phyloP scores from a whole-genome alignment of 92 coral and sea anemone genomes.

The Bergia puertoricense region DNA sequence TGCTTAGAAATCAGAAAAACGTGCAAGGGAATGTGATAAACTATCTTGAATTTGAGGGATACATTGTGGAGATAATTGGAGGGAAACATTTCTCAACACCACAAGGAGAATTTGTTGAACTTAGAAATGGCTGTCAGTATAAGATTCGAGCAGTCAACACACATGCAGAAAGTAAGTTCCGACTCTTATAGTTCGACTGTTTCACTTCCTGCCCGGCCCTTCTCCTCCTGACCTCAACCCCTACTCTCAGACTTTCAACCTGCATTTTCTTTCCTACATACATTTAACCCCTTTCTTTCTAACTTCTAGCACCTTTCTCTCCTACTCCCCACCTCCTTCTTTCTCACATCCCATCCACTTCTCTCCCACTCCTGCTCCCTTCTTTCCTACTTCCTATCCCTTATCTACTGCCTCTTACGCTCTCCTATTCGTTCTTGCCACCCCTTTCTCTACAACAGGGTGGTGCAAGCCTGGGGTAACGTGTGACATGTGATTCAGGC shows the following conservation, averaged over 20 bases:
- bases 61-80: slow-evolving; percentile 49
- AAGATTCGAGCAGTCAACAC: slow-evolving; percentile 47
- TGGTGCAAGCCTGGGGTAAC: too few species aligned
- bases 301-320: too few species aligned
- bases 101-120: slow-evolving; percentile 55
- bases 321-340: background rate
- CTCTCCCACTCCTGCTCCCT: too few species aligned
- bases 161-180: slow-evolving; percentile 36
- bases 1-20: background rate
- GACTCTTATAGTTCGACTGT: background rate
- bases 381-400: too few species aligned
- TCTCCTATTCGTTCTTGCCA: too few species aligned
- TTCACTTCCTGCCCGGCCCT: too few species aligned
- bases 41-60: slow-evolving; percentile 31
- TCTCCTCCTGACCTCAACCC: background rate
- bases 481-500: too few species aligned
- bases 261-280: too few species aligned
- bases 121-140: slow-evolving; percentile 51
- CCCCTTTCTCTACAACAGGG: too few species aligned
- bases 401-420: too few species aligned
- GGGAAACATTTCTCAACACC: slow-evolving; percentile 54
- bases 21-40: background rate
- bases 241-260: background rate
- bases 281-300: too few species aligned
- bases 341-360: background rate